Evolutionary conservation across 2,113 vertebrate species (phyloP).

Genomic region (Phrynocephalus versicolor): DNA sequence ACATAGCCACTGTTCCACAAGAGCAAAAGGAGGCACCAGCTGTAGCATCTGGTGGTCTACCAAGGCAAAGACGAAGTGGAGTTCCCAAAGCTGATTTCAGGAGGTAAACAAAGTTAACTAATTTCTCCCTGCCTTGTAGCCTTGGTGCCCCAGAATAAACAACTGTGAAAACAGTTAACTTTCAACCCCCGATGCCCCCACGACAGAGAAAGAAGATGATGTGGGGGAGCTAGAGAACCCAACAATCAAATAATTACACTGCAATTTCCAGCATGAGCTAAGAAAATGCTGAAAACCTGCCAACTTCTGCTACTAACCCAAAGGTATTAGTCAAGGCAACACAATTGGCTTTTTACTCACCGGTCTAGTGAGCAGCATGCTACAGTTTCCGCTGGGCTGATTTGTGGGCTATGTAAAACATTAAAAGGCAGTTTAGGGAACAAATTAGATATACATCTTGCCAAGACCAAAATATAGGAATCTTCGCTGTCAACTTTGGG

Average conservation of each 20-base stretch:
- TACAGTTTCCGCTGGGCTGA: not conserved
- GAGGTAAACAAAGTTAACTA: not conserved
- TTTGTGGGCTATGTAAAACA: not conserved
- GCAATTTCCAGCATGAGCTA: not conserved
- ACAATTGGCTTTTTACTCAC: conserved; percentile 7
- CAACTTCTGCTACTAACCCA: not conserved
- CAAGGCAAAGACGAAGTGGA: not conserved
- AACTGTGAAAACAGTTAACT: not conserved
- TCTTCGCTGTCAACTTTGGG: not conserved
- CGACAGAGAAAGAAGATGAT: not conserved
- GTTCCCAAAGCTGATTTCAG: not conserved
- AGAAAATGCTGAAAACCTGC: not conserved
- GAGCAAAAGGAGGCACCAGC: not conserved
- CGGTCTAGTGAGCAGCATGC: too few relatives aligned
- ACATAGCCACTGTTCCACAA: too few relatives aligned
- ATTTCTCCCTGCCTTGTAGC: not conserved
- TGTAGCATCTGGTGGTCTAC: not conserved
- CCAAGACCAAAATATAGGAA: not conserved
- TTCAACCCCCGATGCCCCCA: too few relatives aligned
- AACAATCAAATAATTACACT: not conserved
- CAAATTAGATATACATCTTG: not conserved
- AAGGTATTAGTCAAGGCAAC: not conserved
- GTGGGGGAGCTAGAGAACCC: not conserved
- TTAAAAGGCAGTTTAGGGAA: not conserved
- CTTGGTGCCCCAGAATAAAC: not conserved